A percentile compares a stretch with the other conserved stretches of the same genome.
Conservation (phyloP, 1,140 invertebrate genomes). For the Drosophila baimaii region DNA sequence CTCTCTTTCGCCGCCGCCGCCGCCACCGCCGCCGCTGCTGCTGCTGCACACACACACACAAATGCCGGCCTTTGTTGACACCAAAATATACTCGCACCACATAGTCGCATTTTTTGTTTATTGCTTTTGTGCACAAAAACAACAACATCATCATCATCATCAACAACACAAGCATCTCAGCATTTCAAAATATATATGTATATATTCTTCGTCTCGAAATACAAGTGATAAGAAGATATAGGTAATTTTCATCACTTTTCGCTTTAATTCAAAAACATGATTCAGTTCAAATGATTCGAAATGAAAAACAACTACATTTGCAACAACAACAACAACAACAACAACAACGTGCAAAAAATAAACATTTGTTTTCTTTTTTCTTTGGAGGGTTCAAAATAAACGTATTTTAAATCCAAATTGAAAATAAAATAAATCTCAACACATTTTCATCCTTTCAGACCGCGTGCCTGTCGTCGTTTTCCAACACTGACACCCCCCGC, state of each 20-base stretch:
- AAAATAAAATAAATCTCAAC: conserved; percentile 10
- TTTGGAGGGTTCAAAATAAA: conserved; percentile 7
- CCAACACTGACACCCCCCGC: conserved; percentile 1
- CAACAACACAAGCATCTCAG: conserved; percentile 79
- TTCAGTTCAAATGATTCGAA: conserved; percentile 14
- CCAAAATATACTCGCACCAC: conserved; percentile 18
- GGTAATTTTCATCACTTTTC: conserved; percentile 29
- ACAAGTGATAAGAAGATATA: conserved; percentile 12
- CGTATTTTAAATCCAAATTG: not conserved
- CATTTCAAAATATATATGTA: conserved; percentile 40
- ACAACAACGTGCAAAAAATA: conserved; percentile 76
- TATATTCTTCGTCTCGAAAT: conserved; percentile 33
- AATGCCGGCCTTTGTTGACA: conserved; percentile 35
- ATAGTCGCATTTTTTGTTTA: conserved; percentile 21
- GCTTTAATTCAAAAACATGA: conserved; percentile 10
- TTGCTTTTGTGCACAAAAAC: conserved; percentile 67
- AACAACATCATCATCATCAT: conserved; percentile 77
- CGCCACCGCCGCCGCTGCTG: too few relatives aligned
- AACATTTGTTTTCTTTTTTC: conserved; percentile 16
- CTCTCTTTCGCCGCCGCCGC: too few relatives aligned
- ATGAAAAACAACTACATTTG: conserved; percentile 50
- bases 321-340: conserved; percentile 73
- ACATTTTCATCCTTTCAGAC: not conserved
- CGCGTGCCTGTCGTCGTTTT: not conserved
- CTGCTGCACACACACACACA: conserved; percentile 7